Conservation (phyloP, 2,797 vertebrate genomes). For the Psittacula derbiana region DNA sequence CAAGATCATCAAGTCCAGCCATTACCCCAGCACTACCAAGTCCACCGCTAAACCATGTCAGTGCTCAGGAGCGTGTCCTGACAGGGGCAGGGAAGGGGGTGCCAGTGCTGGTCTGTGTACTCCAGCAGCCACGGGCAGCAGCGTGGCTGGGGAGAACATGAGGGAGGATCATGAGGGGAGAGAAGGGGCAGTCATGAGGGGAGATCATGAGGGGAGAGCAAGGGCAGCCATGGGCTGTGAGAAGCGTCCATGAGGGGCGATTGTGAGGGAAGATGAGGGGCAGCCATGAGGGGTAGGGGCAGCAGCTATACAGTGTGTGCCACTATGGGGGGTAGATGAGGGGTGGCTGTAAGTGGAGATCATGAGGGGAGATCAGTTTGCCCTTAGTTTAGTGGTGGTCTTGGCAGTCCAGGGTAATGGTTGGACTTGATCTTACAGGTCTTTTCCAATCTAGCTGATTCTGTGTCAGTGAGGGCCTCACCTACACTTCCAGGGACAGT, state of each 20-base stretch:
- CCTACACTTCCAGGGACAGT: neutral
- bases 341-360: neutral
- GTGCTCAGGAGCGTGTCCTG: neutral
- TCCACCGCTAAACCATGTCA: neutral
- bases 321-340: neutral
- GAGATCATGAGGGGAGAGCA: neutral
- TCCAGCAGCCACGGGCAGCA: neutral
- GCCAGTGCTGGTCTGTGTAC: neutral
- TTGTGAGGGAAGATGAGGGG: neutral
- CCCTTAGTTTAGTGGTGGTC: neutral
- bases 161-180: neutral
- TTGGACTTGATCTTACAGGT: neutral
- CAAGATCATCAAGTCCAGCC: neutral
- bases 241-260: neutral
- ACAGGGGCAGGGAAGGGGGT: neutral
- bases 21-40: neutral
- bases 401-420: neutral
- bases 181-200: no score
- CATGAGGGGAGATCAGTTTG: neutral
- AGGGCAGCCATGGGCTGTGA: neutral
- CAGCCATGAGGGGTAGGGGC: neutral
- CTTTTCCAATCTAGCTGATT: neutral
- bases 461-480: neutral
- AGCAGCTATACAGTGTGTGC: neutral
- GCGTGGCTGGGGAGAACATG: neutral